A percentile compares a stretch with the other conserved stretches of the same genome.
Evolutionary conservation across 2,888 invertebrate species (phyloP).

Genomic region (Eupithecia centaureata): DNA sequence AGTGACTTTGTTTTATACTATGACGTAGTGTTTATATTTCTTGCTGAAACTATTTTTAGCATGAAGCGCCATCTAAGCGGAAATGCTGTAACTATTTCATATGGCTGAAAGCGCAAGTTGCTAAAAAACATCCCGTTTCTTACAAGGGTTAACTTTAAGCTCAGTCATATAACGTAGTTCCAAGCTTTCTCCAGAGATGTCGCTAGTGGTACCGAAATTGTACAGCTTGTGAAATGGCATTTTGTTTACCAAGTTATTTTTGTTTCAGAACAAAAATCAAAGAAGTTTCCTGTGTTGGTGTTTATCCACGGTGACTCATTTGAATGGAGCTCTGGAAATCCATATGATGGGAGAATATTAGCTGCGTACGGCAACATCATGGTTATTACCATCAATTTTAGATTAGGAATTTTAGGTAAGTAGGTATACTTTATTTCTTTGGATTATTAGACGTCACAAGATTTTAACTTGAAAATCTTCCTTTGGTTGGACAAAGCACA

Average conservation of each 20-base stretch:
- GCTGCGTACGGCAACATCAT: constrained; percentile 95
- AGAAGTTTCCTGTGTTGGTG: constrained; percentile 92
- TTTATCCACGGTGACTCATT: constrained; percentile 98
- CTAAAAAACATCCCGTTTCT: neutral
- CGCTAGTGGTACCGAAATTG: constrained; percentile 35
- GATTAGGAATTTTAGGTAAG: constrained; percentile 91
- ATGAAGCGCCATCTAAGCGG: neutral
- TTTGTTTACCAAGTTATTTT: constrained; percentile 6
- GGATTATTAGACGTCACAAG: neutral
- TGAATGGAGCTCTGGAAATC: constrained; percentile 98
- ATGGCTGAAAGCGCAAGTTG: neutral
- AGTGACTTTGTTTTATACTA: too few species aligned
- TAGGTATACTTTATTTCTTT: constrained; percentile 2
- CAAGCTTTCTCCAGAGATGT: constrained; percentile 33
- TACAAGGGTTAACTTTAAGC: neutral
- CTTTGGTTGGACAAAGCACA: too few species aligned
- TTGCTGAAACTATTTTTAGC: neutral
- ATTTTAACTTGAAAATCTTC: neutral
- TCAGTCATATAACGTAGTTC: constrained; percentile 21
- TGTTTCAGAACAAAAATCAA: constrained; percentile 74
- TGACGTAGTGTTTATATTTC: too few species aligned
- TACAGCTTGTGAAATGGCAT: neutral
- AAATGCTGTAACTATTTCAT: neutral
- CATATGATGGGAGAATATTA: constrained; percentile 97
- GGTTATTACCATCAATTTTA: constrained; percentile 93